Evolutionary conservation across 1,140 invertebrate species (phyloP).

Genomic region (Colletes latitarsis): DNA sequence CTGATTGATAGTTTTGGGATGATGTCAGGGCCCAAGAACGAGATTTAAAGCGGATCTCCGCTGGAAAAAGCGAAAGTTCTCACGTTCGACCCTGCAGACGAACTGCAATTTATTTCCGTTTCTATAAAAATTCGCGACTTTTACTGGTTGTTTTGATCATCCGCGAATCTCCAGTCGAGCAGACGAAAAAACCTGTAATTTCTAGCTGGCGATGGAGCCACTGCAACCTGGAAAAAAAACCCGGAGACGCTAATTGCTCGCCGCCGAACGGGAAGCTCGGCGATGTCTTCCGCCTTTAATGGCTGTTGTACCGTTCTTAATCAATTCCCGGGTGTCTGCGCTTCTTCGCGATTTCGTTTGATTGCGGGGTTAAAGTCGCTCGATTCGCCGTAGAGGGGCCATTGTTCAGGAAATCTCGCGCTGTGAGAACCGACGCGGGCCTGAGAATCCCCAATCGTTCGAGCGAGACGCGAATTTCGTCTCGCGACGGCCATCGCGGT

Average conservation of each 20-base stretch:
- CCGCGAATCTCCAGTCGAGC: background rate
- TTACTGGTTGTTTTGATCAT: too few relatives aligned
- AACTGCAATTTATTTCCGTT: too few relatives aligned
- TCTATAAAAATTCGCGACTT: too few relatives aligned
- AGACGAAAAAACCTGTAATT: background rate
- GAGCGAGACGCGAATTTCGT: conserved; percentile 46
- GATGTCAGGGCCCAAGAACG: too few relatives aligned
- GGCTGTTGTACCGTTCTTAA: conserved; percentile 30
- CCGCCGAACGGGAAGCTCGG: background rate
- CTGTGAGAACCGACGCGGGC: background rate
- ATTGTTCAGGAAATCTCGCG: background rate
- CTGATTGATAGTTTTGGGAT: too few relatives aligned
- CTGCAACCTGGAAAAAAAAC: too few relatives aligned
- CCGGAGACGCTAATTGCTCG: conserved; percentile 21
- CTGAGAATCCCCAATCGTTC: conserved; percentile 31
- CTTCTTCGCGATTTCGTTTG: conserved; percentile 15
- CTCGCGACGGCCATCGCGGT: background rate
- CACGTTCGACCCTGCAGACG: too few relatives aligned
- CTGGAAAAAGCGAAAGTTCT: too few relatives aligned
- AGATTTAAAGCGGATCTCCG: too few relatives aligned
- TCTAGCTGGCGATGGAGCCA: background rate
- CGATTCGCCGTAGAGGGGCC: background rate
- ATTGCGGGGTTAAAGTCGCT: conserved; percentile 12
- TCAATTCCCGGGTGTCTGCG: conserved; percentile 1
- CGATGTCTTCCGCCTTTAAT: conserved; percentile 13